These are phyloP conservation scores for Timema podura DNA, from an alignment of 2,888 invertebrate genomes.

Conservation along the genomic window DNA sequence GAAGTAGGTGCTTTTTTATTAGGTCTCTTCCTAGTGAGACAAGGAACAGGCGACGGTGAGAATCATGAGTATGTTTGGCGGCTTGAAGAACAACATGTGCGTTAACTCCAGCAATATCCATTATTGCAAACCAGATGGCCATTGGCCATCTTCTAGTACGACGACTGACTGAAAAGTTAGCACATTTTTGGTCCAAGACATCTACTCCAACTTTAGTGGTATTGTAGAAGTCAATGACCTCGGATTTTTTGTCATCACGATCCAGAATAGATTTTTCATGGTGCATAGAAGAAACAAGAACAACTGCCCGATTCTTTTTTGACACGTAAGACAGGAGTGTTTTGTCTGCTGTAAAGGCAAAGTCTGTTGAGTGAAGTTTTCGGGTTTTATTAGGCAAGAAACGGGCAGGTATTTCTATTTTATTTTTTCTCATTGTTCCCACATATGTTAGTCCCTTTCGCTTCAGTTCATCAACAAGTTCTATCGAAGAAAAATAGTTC, in stretches of 20 bases:
- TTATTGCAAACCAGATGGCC: too few species aligned
- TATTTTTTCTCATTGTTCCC: neutral
- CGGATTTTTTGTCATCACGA: constrained; percentile 1
- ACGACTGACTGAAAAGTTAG: neutral
- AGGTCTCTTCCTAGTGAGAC: too few species aligned
- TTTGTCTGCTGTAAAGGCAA: too few species aligned
- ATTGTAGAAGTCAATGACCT: neutral
- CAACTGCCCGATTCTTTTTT: neutral
- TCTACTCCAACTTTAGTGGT: neutral
- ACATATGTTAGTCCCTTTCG: neutral
- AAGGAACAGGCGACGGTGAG: too few species aligned
- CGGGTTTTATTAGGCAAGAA: neutral
- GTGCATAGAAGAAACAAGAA: neutral
- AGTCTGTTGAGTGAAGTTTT: too few species aligned
- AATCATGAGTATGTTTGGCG: too few species aligned
- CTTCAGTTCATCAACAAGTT: constrained; percentile 1
- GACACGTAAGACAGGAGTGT: neutral
- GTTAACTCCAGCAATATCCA: too few species aligned
- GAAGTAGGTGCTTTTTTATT: too few species aligned
- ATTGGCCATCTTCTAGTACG: too few species aligned
- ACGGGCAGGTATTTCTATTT: neutral
- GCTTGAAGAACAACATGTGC: too few species aligned
- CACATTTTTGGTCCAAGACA: constrained; percentile 3
- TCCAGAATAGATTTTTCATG: neutral
- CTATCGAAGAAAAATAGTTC: neutral